Evolutionary conservation across 2,888 invertebrate species (phyloP), one percentile per base, ranked within the genome.

Genomic region (Autographa gamma): DNA sequence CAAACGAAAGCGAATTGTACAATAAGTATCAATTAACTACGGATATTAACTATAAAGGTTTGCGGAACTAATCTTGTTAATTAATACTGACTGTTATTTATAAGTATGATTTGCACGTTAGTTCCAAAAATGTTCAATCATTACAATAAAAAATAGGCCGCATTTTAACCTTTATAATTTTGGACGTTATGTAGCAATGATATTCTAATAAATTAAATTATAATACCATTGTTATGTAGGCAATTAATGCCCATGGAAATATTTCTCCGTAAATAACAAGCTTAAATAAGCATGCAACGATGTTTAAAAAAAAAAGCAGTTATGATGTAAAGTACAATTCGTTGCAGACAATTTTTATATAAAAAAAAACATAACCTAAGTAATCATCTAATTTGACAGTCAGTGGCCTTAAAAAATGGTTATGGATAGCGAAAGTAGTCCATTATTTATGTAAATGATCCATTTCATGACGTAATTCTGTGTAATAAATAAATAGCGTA

Each of bases 401-500:
- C 67, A 74, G 73, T 76, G 76, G 66, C 76, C 63, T 31, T 19
- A 48, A 69, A 63, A 71, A 63, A 73, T 8, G 14, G 41, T 77
- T 79, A 25, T 19, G 25, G 71, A 61, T 63, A 74, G 78, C 66
- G 85, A 83, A 80, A 83, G 78, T 80, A 43, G 66, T 70, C 73
- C 66, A 76, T 76, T 74, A 82, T 72, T 71, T 71, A 69, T 66
- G 59, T 73, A 78, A 80, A 70, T 64, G 62, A 76, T 69, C 73
- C 48, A 62, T 65, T 73, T 56, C 64, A 43, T 79, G 77, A 71
- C 69, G 82, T 76, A 83, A 86, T 66, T 77, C 78, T 81, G 80
- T 74, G 79, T 79, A 85, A 85, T 78, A 78, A 71, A 81, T 79
- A 79, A 76, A 73, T 75, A 77, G 69, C 71, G 77, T 69, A 48